Percentiles rank a stretch among this genome's conserved stretches.
Conservation (phyloP, 2,797 vertebrate species). For the Gorsachius magnificus region DNA sequence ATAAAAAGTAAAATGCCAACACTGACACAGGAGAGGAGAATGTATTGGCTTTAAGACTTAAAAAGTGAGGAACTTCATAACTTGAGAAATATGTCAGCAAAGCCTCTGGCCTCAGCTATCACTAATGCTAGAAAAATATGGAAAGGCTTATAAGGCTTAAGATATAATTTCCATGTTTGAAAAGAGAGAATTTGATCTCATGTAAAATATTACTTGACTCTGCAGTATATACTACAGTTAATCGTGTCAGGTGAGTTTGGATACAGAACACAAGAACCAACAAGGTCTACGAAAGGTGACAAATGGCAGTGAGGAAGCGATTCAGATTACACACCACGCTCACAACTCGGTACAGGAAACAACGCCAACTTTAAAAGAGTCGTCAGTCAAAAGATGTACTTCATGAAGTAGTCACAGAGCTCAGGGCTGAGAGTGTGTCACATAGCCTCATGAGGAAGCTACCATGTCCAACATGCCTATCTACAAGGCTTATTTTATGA, state of each 20-base stretch:
- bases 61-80: background rate
- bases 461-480: background rate
- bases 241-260: background rate
- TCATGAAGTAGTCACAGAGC: background rate
- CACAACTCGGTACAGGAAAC: background rate
- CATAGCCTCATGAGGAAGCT: background rate
- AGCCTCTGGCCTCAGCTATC: background rate
- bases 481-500: background rate
- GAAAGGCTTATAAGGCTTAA: background rate
- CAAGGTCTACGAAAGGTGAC: background rate
- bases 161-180: background rate
- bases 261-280: background rate
- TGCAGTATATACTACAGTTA: background rate
- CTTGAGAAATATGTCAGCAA: background rate
- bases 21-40: background rate
- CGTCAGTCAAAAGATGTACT: background rate
- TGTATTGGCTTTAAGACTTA: background rate
- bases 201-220: background rate
- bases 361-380: background rate
- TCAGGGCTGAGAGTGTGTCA: background rate
- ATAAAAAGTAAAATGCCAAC: conserved; percentile 21
- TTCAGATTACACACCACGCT: background rate
- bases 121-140: background rate
- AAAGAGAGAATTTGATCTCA: background rate
- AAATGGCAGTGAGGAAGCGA: background rate